These are phyloP conservation scores for Melanerpes aurifrons DNA, from an alignment of 2,113 vertebrate species.

Conservation along the genomic window DNA sequence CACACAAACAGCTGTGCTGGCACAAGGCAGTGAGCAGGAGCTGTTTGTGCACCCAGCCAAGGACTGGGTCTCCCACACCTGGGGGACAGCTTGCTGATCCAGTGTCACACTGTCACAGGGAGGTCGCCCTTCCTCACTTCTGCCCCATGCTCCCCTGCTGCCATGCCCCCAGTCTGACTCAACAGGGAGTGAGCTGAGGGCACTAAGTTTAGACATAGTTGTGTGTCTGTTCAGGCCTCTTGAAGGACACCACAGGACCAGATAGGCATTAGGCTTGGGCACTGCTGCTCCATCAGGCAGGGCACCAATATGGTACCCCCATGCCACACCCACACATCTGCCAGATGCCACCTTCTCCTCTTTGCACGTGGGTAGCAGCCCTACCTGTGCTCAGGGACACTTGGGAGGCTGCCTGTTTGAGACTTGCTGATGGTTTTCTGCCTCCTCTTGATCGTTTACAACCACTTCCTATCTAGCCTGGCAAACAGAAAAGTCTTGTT, in stretches of 20 bases:
- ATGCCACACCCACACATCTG: background rate
- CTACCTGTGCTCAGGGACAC: constrained; percentile 39
- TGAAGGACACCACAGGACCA: background rate
- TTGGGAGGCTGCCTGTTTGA: constrained; percentile 60
- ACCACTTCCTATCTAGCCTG: background rate
- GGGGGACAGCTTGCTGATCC: background rate
- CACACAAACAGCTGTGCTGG: background rate
- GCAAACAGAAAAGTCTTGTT: background rate
- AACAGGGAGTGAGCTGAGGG: accelerated
- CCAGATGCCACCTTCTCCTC: constrained; percentile 38
- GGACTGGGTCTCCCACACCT: accelerated
- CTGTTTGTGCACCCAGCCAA: accelerated
- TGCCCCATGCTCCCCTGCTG: accelerated
- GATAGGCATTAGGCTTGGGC: accelerated
- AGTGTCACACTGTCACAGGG: background rate
- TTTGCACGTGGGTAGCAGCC: background rate
- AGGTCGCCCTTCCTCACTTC: background rate
- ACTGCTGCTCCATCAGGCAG: background rate
- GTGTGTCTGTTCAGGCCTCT: background rate
- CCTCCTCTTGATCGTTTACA: constrained; percentile 9
- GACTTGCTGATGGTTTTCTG: constrained; percentile 68
- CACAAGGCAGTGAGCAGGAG: background rate
- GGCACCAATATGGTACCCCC: background rate
- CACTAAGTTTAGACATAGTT: background rate
- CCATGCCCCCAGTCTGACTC: background rate